Evolutionary conservation across 2,888 invertebrate species (phyloP), one percentile per base, ranked within the genome.

Genomic region (Yponomeuta malinellus): DNA sequence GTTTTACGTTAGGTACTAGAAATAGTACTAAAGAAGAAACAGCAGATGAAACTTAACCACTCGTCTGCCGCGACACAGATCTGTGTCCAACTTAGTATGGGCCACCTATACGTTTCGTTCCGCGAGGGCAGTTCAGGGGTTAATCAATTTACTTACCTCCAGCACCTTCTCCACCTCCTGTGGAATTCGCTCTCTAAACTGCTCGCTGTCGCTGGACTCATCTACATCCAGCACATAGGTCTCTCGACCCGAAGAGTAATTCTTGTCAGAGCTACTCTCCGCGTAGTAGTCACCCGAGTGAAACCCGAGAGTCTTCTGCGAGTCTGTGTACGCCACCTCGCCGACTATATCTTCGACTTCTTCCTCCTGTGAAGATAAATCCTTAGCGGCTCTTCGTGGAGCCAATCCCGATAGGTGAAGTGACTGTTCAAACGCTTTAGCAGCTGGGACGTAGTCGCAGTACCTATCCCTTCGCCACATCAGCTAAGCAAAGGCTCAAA

Each of bases 201-300:
- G 52, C 15, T 87, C 88, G 63, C 68, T 70, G 33, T 63, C 66
- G 23, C 67, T 68, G 73, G 88, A 88, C 29, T 84, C 85, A 65
- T 88, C 89, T 68, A 87, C 88, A 70, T 86, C 83, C 68, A 92
- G 78, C 48, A 90, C 80, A 74, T 92, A 92, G 0, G 92, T 92
- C 6, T 88, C 84, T 76, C 86, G 87, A 29, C 88, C 86, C 6
- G 88, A 88, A 48, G 91, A 90, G 77, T 86, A 82, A 69, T 87
- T 81, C 79, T 79, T 85, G 63, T 90, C 90, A 63, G 90, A 88
- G 71, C 84, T 80, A 73, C 83, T 85, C 74, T 91, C 91, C 48
- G 88, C 88, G 74, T 88, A 89, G 15, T 59, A 43, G 75, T 90
- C 90, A 71, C 80, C 74, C 52, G 90, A 89, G 78, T 87, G 88